phyloP scores from a whole-genome alignment of 2,113 vertebrate genomes.

The Paradisaea rubra region DNA sequence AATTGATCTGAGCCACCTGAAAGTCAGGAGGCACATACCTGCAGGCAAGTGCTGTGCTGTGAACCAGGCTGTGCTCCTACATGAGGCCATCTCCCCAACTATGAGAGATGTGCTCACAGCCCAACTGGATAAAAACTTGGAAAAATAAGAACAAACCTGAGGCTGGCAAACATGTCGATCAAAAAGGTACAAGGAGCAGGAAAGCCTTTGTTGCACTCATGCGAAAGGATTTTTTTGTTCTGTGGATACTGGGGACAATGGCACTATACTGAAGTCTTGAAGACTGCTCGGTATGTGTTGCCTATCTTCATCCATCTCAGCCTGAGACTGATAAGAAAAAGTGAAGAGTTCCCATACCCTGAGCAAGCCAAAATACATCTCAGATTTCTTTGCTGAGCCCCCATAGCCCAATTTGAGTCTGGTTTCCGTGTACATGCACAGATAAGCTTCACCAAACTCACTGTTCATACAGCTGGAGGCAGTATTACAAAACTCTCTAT shows the following conservation, averaged over 20 bases:
- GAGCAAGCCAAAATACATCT: not conserved
- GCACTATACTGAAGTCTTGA: accelerated
- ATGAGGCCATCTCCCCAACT: not conserved
- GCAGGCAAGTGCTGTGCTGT: not conserved
- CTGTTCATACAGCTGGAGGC: not conserved
- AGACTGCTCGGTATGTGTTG: not conserved
- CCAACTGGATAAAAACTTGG: not conserved
- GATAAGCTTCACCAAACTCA: not conserved
- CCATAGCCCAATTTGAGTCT: accelerated
- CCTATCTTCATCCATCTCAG: not conserved
- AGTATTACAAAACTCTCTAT: not conserved
- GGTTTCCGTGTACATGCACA: accelerated
- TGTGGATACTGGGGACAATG: not conserved
- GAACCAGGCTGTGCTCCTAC: accelerated
- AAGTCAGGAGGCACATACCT: not conserved
- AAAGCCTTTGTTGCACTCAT: not conserved
- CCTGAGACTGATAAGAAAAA: not conserved
- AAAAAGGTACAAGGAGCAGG: not conserved
- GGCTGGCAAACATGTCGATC: not conserved
- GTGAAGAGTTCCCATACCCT: not conserved
- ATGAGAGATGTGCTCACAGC: accelerated
- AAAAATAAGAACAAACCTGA: not conserved
- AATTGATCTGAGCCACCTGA: not conserved
- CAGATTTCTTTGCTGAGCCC: not conserved
- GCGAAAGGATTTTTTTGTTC: not conserved